These are phyloP conservation scores for Elephantulus edwardii DNA, from an alignment of 2,113 vertebrate genomes.

Conservation along the genomic window DNA sequence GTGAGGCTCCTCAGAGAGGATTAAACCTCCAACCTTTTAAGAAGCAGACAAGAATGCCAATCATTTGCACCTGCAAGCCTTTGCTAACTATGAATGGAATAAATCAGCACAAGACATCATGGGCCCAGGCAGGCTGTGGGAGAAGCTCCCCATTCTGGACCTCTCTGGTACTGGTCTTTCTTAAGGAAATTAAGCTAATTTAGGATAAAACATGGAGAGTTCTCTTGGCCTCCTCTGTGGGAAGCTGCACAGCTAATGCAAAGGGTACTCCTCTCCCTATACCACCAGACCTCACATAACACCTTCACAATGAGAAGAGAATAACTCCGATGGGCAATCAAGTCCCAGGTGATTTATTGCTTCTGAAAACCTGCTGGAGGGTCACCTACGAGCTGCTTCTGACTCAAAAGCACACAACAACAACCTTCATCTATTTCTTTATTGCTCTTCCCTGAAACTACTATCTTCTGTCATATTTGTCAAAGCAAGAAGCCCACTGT, in stretches of 20 bases:
- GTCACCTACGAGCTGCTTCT: too few species aligned
- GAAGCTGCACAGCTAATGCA: too few species aligned
- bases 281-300: background rate
- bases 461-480: background rate
- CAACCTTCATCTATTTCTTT: background rate
- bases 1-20: background rate
- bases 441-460: background rate
- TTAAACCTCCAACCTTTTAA: background rate
- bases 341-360: too few species aligned
- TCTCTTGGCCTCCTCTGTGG: too few species aligned
- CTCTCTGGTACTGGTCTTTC: background rate
- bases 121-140: fast-evolving
- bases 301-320: conserved; percentile 9
- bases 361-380: too few species aligned
- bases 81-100: background rate
- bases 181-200: conserved; percentile 52
- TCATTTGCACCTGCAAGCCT: background rate
- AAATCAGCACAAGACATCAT: background rate
- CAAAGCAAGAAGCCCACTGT: background rate
- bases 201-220: conserved; percentile 29
- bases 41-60: background rate
- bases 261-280: too few species aligned
- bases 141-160: background rate
- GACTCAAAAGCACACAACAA: too few species aligned
- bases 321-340: too few species aligned